Evolutionary conservation across 1,140 invertebrate genomes (phyloP).

Genomic region (Aphelenchoides besseyi): DNA sequence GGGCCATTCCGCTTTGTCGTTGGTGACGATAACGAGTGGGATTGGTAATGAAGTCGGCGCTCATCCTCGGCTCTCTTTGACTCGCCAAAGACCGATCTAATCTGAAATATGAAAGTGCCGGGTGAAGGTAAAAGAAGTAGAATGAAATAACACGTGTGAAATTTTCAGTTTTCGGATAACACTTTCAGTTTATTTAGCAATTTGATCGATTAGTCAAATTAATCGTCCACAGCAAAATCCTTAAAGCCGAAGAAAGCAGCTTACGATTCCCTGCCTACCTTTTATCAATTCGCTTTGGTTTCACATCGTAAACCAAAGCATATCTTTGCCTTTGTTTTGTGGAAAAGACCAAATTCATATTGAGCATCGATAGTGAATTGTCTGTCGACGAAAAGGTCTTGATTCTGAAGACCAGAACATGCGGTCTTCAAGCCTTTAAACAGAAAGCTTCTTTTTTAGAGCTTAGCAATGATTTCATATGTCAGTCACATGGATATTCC

Average conservation of each 20-base stretch:
- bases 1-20: neutral
- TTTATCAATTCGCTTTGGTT: neutral
- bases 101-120: neutral
- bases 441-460: neutral
- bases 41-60: neutral
- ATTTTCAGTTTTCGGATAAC: neutral
- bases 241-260: too few species aligned
- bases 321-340: neutral
- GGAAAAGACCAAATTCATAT: neutral
- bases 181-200: neutral
- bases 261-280: neutral
- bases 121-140: neutral
- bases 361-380: neutral
- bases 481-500: too few species aligned
- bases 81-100: constrained; percentile 1
- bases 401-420: neutral
- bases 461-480: too few species aligned
- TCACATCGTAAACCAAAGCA: neutral
- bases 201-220: neutral
- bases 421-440: neutral
- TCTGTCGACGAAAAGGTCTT: neutral
- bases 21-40: neutral
- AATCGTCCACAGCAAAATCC: too few species aligned
- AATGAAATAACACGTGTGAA: neutral
- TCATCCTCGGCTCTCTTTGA: neutral